Evolutionary conservation across 1,140 invertebrate genomes (phyloP).

Genomic region (Drosophila lacteicornis): DNA sequence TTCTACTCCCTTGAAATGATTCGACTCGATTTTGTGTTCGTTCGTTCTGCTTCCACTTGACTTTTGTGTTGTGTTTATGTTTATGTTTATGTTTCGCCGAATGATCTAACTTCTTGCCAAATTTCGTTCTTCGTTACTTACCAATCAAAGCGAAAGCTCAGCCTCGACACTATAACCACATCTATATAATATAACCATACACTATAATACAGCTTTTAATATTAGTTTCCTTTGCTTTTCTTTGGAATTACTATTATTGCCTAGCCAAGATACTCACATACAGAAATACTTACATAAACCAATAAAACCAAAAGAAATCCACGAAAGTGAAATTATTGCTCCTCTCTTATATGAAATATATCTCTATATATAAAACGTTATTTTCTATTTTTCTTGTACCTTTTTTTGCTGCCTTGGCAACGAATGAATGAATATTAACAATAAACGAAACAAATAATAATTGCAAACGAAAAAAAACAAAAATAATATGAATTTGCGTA

Average conservation of each 20-base stretch:
- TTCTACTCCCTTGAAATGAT: not conserved
- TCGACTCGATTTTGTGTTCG: constrained; percentile 43
- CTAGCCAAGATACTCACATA: constrained; percentile 45
- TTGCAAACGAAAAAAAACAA: constrained; percentile 30
- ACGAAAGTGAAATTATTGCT: constrained; percentile 42
- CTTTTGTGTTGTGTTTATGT: constrained; percentile 40
- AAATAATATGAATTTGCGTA: constrained; percentile 61
- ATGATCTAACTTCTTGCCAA: constrained; percentile 40
- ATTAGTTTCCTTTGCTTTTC: constrained; percentile 41
- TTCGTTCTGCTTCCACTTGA: constrained; percentile 42
- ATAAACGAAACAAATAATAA: constrained; percentile 41
- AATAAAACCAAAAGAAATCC: constrained; percentile 31
- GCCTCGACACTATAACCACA: constrained; percentile 43
- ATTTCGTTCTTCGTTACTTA: constrained; percentile 23
- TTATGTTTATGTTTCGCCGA: constrained; percentile 28
- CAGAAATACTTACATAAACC: constrained; percentile 48
- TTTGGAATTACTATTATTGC: constrained; percentile 25
- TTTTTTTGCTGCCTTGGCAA: constrained; percentile 83
- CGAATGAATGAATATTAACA: constrained; percentile 71
- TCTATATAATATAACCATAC: constrained; percentile 34
- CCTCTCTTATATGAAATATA: constrained; percentile 46
- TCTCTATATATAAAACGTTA: constrained; percentile 67
- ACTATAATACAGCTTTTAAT: constrained; percentile 34
- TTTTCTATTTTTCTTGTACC: constrained; percentile 80
- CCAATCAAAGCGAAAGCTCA: constrained; percentile 44